Evolutionary conservation across 2,113 vertebrate genomes (phyloP).

Genomic region (Cyprinodon tularosa): DNA sequence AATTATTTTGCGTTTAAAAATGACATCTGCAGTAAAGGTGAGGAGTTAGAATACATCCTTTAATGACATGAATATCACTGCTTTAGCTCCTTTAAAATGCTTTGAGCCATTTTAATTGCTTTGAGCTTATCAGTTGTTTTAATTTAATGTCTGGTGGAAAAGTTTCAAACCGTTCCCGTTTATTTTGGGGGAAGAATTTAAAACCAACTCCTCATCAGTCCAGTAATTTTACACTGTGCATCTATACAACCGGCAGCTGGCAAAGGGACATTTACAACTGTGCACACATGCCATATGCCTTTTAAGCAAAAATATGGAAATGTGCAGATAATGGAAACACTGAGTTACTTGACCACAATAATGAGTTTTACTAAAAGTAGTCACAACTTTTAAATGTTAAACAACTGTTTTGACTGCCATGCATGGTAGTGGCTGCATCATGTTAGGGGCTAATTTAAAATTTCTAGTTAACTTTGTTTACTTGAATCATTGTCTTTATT

Average conservation of each 20-base stretch:
- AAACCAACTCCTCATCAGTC: neutral
- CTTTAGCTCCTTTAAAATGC: neutral
- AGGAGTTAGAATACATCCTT: neutral
- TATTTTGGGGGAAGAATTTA: neutral
- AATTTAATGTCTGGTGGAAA: neutral
- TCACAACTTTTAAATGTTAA: neutral
- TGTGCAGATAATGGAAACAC: neutral
- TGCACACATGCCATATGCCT: neutral
- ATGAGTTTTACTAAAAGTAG: neutral
- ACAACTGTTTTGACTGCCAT: neutral
- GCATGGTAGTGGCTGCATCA: neutral
- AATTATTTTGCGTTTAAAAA: neutral
- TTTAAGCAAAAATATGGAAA: neutral
- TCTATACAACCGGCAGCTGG: neutral
- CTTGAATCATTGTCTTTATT: no score
- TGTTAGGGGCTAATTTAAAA: neutral
- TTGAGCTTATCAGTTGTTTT: neutral
- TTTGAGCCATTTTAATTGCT: neutral
- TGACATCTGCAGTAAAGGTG: neutral
- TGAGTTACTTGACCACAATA: neutral
- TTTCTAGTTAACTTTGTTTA: no score
- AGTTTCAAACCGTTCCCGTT: neutral
- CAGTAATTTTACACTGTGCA: neutral
- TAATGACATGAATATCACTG: no score
- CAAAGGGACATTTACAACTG: neutral